Base-by-base conservation (phyloP, 2,113 vertebrate genomes). In the Chitala chitala region DNA sequence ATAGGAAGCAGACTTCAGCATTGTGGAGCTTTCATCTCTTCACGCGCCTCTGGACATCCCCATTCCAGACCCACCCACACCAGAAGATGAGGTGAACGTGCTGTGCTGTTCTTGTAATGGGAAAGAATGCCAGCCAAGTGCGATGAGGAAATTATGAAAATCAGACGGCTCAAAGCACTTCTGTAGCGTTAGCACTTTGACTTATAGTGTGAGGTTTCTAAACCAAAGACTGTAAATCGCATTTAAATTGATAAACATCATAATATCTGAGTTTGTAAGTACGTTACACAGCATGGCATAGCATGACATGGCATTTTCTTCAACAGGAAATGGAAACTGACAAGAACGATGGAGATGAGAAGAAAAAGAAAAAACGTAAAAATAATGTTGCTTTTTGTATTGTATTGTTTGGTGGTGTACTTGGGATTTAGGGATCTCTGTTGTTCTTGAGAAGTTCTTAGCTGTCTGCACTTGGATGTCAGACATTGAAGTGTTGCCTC, bases 241-340 rank as follows among this genome's bases (percentile, higher is more conserved):
- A 50, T 50, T 69, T 69, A 69, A 51, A 22, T 6, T 2, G 5
- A 9, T 40, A 24, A 22, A 15, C 15, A 7, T 22, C 59, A 24
- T 7, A 22, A 36, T 58, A 13, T 42, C 12, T 26, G 13, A n/a
- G n/a, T n/a, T n/a, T n/a, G n/a, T n/a, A n/a, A n/a, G n/a, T n/a
- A n/a, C n/a, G n/a, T n/a, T n/a, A n/a, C n/a, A n/a, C n/a, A n/a
- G n/a, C n/a, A n/a, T n/a, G n/a, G n/a, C n/a, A n/a, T n/a, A n/a
- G n/a, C n/a, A n/a, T n/a, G n/a, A n/a, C n/a, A n/a, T n/a, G n/a
- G n/a, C n/a, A 22, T 0, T 66, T 73, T 73, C 51, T n/a, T 75
- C n/a, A 26, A 26, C 71, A 92, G 91, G 87, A 94, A 85, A 96
- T 94, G 94, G 94, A 95, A 83, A 95, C 92, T 0, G 93, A 95